Percentiles rank a stretch among this genome's conserved stretches.
These are phyloP conservation scores for Enhydra lutris DNA, from an alignment of 2,113 vertebrate species.

Conservation along the genomic window DNA sequence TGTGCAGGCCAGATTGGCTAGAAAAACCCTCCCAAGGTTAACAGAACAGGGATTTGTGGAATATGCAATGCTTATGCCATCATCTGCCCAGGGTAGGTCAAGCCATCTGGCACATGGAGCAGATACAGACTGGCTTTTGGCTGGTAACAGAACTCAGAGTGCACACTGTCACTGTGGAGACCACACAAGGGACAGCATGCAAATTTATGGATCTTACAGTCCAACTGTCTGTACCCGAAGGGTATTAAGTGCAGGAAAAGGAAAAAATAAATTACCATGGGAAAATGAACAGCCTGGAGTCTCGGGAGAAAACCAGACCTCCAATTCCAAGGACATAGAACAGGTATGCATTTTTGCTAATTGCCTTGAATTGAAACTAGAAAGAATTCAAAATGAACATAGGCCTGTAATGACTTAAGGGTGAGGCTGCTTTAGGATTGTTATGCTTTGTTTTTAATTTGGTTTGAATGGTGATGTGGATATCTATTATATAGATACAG, in stretches of 20 bases:
- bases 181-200: constrained; percentile 58
- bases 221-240: constrained; percentile 81
- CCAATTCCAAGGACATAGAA: constrained; percentile 75
- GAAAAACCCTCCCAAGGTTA: constrained; percentile 86
- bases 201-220: constrained; percentile 77
- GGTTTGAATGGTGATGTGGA: background rate
- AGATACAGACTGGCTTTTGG: constrained; percentile 91
- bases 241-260: constrained; percentile 91
- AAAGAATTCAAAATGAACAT: constrained; percentile 32
- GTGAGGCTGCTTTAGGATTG: background rate
- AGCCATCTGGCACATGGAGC: constrained; percentile 79
- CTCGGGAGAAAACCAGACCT: constrained; percentile 69
- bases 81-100: constrained; percentile 76
- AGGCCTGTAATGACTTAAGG: background rate
- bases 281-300: constrained; percentile 82
- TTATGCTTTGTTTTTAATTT: constrained; percentile 24
- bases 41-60: constrained; percentile 86
- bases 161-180: constrained; percentile 83
- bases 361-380: constrained; percentile 18
- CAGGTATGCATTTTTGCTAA: constrained; percentile 84
- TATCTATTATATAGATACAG: background rate
- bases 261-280: constrained; percentile 95
- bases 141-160: constrained; percentile 85
- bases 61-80: constrained; percentile 86
- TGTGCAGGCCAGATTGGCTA: constrained; percentile 89